Percentiles rank a stretch among this genome's conserved stretches.
phyloP scores from a whole-genome alignment of 2,113 vertebrate genomes.

The Thalassarche chlororhynchos region DNA sequence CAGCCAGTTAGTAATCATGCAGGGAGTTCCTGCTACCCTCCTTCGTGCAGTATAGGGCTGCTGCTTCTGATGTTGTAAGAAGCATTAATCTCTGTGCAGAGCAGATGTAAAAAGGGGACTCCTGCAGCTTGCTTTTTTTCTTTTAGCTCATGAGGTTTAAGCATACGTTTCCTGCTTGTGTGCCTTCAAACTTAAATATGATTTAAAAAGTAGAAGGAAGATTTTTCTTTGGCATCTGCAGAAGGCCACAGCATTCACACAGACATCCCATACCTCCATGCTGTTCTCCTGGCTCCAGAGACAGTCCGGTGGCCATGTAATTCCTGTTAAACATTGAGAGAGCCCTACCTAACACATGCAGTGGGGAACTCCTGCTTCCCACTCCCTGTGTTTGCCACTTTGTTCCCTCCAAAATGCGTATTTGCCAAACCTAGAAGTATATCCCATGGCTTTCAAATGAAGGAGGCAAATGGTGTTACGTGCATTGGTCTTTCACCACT shows the following conservation, averaged over 20 bases:
- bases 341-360: accelerated
- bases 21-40: neutral
- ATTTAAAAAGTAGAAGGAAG: neutral
- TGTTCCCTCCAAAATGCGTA: neutral
- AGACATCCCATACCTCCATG: neutral
- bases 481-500: neutral
- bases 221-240: neutral
- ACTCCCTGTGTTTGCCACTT: neutral
- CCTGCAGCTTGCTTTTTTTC: neutral
- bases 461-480: neutral
- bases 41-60: neutral
- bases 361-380: neutral
- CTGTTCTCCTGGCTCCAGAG: neutral
- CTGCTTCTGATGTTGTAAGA: neutral
- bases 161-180: neutral
- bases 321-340: neutral
- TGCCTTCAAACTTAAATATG: neutral
- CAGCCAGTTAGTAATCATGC: neutral
- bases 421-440: neutral
- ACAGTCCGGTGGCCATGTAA: neutral
- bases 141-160: neutral
- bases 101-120: neutral
- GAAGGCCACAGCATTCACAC: neutral
- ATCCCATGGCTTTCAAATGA: neutral
- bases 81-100: neutral